These are phyloP conservation scores for Pterocles gutturalis DNA, from an alignment of 2,113 vertebrate species.

Conservation along the genomic window DNA sequence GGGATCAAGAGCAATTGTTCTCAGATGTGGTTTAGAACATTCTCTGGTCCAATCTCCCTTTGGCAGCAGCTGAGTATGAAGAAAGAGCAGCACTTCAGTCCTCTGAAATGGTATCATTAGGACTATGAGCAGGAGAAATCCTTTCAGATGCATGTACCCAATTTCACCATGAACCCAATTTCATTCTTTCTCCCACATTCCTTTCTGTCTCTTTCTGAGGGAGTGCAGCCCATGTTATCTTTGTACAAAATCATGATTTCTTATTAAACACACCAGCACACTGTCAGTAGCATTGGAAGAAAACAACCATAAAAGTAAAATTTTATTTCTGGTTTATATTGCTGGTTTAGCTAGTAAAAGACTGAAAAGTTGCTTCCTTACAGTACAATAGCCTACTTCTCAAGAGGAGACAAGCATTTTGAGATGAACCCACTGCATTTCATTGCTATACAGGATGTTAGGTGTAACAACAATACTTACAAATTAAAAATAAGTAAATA, in stretches of 20 bases:
- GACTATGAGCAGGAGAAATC: neutral
- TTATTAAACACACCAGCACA: neutral
- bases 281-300: neutral
- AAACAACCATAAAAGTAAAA: neutral
- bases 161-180: neutral
- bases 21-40: conserved; percentile 18
- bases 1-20: conserved; percentile 13
- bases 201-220: conserved; percentile 22
- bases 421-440: neutral
- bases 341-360: neutral
- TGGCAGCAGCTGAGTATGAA: neutral
- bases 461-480: neutral
- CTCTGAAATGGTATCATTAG: conserved; percentile 19
- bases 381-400: neutral
- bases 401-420: neutral
- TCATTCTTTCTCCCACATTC: neutral
- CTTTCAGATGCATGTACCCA: neutral
- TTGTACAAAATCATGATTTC: neutral
- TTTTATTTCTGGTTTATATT: neutral
- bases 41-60: conserved; percentile 2
- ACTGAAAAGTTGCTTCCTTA: neutral
- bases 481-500: conserved; percentile 2
- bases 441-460: neutral
- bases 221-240: neutral
- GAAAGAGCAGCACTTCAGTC: conserved; percentile 34